Evolutionary conservation across 2,797 vertebrate genomes (phyloP).

Genomic region (Aeoliscus strigatus): DNA sequence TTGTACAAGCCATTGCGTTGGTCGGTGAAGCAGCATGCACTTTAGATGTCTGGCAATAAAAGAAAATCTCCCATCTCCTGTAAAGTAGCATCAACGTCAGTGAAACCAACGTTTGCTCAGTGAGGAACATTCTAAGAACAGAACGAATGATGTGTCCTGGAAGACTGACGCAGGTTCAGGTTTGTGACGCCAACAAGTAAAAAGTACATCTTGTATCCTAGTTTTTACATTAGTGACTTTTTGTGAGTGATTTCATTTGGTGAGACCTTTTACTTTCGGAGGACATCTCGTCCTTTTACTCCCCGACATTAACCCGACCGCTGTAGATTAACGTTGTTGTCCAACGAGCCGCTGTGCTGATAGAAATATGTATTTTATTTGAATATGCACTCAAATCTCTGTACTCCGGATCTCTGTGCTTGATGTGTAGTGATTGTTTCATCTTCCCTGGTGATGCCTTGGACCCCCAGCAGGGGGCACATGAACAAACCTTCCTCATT

Average conservation of each 20-base stretch:
- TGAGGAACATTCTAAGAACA: constrained; percentile 22
- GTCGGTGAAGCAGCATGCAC: constrained; percentile 53
- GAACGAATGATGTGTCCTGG: constrained; percentile 12
- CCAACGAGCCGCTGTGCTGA: constrained; percentile 8
- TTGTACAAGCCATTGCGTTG: constrained; percentile 48
- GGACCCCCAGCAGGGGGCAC: constrained; percentile 26
- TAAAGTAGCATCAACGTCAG: constrained; percentile 31
- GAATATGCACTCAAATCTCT: constrained; percentile 16
- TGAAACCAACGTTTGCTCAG: constrained; percentile 20
- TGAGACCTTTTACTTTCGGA: constrained; percentile 41
- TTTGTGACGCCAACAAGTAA: constrained; percentile 12
- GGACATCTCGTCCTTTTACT: constrained; percentile 28
- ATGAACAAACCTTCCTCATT: constrained; percentile 49
- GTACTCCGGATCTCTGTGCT: constrained; percentile 48
- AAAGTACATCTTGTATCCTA: constrained; percentile 26
- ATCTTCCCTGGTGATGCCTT: constrained; percentile 41
- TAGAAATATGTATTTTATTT: neutral
- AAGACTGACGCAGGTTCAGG: constrained; percentile 11
- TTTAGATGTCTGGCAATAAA: constrained; percentile 66
- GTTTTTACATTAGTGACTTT: constrained; percentile 24
- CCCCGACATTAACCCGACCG: constrained; percentile 25
- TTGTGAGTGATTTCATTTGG: constrained; percentile 37
- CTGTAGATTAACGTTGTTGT: constrained; percentile 38
- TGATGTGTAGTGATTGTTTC: constrained; percentile 46
- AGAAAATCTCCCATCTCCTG: constrained; percentile 37